Evolutionary conservation across 2,888 invertebrate genomes (phyloP).

Genomic region (Drosophila infuscata): DNA sequence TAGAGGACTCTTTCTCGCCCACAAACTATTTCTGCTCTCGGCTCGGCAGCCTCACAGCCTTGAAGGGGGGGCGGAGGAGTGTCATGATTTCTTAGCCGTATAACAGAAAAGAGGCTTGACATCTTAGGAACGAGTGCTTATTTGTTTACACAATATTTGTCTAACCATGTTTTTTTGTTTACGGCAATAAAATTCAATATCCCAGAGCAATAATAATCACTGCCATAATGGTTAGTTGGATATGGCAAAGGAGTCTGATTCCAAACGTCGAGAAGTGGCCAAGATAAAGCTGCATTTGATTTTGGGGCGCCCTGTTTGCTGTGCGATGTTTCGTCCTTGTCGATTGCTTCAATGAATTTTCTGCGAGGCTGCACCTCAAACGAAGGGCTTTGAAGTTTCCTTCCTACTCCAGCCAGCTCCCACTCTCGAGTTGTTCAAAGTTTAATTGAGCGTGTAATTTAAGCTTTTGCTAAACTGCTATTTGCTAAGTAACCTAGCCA

Average conservation of each 20-base stretch:
- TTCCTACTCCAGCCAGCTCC: slow-evolving; percentile 33
- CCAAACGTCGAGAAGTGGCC: background rate
- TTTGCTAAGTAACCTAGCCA: slow-evolving; percentile 65
- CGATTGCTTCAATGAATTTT: slow-evolving; percentile 67
- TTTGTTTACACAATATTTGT: slow-evolving; percentile 49
- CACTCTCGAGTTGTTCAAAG: slow-evolving; percentile 65
- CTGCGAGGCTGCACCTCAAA: slow-evolving; percentile 78
- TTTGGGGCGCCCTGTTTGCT: slow-evolving; percentile 11
- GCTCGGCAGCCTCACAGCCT: background rate
- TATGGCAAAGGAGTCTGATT: background rate
- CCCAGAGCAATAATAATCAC: slow-evolving; percentile 50
- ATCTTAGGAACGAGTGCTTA: slow-evolving; percentile 23
- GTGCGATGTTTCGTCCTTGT: slow-evolving; percentile 28
- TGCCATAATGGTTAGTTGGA: slow-evolving; percentile 16
- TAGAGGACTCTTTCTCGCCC: background rate
- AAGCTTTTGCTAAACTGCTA: slow-evolving; percentile 74
- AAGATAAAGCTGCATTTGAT: slow-evolving; percentile 21
- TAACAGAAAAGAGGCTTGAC: background rate
- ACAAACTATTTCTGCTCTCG: slow-evolving; percentile 1
- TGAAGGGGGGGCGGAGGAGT: background rate
- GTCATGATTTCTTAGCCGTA: slow-evolving; percentile 19
- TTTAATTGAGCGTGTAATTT: slow-evolving; percentile 79
- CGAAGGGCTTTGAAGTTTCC: slow-evolving; percentile 74
- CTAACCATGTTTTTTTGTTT: slow-evolving; percentile 58
- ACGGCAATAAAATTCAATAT: slow-evolving; percentile 53